A percentile compares a stretch with the other conserved stretches of the same genome.
These are phyloP conservation scores for Microcebus lehilahytsara DNA, from an alignment of 2,113 vertebrate genomes.

Conservation along the genomic window DNA sequence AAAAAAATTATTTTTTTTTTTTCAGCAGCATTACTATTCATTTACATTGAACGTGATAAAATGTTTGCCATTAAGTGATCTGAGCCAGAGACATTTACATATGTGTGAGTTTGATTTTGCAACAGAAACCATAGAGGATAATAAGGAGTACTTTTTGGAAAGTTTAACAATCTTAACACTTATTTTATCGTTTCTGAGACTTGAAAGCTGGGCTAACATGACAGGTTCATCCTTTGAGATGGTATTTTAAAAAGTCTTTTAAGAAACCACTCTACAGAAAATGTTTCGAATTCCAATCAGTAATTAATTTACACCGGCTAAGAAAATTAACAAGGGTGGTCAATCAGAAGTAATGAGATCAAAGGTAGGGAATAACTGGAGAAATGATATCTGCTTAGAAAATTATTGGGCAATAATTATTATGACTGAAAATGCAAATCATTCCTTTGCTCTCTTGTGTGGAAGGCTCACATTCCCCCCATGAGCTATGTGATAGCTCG, in stretches of 20 bases:
- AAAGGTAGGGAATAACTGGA: neutral
- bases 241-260: neutral
- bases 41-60: conserved; percentile 56
- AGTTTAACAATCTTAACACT: conserved; percentile 36
- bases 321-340: neutral
- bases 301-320: neutral
- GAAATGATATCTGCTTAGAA: neutral
- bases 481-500: neutral
- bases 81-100: conserved; percentile 56
- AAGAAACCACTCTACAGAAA: neutral
- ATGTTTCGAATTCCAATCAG: neutral
- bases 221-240: neutral
- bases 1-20: conserved; percentile 12
- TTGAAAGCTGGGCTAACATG: neutral
- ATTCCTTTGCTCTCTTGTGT: neutral
- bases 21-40: conserved; percentile 71
- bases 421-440: neutral
- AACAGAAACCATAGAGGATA: neutral
- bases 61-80: conserved; percentile 67
- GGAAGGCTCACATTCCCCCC: neutral
- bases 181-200: conserved; percentile 39
- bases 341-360: conserved; percentile 19
- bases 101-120: conserved; percentile 55
- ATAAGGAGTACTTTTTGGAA: neutral
- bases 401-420: neutral